Percentiles rank a stretch among this genome's conserved stretches.
These are phyloP conservation scores for Priocnemis perturbator DNA, from an alignment of 2,888 invertebrate genomes.

Conservation along the genomic window DNA sequence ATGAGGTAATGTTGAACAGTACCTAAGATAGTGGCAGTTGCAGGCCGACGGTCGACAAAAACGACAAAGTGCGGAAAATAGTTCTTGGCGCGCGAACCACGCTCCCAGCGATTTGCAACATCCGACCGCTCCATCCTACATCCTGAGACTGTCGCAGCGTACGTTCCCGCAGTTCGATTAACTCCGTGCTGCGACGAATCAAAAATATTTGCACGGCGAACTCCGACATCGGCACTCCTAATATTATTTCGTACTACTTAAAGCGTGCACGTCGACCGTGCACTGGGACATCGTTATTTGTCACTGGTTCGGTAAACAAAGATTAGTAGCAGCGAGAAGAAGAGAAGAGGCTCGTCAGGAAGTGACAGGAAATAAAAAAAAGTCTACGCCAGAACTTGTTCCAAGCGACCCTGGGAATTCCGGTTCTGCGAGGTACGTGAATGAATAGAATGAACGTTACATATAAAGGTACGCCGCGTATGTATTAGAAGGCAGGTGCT, in stretches of 20 bases:
- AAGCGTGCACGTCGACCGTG: too few relatives aligned
- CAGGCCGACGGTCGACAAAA: slow-evolving; percentile 54
- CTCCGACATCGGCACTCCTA: too few relatives aligned
- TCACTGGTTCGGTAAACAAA: too few relatives aligned
- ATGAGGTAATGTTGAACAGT: slow-evolving; percentile 17
- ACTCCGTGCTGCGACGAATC: slow-evolving; percentile 48
- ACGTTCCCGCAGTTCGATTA: slow-evolving; percentile 64
- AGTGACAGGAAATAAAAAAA: neutral
- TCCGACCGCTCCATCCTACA: slow-evolving; percentile 66
- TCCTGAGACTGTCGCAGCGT: slow-evolving; percentile 62
- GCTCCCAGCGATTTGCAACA: slow-evolving; percentile 69
- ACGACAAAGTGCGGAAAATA: slow-evolving; percentile 67
- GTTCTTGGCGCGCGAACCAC: slow-evolving; percentile 67
- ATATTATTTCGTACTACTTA: too few relatives aligned
- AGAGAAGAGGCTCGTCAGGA: neutral
- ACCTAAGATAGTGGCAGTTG: slow-evolving; percentile 35
- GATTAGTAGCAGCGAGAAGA: too few relatives aligned
- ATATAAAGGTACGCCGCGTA: neutral
- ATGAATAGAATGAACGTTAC: slow-evolving; percentile 5
- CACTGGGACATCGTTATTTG: too few relatives aligned
- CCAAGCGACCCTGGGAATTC: neutral
- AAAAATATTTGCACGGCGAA: neutral
- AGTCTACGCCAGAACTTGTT: neutral
- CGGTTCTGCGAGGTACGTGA: neutral
- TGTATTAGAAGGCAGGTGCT: neutral